Percentiles rank a stretch among this genome's conserved stretches.
These are phyloP conservation scores for Sepiola atlantica DNA, from an alignment of 2,888 invertebrate genomes.

Conservation along the genomic window DNA sequence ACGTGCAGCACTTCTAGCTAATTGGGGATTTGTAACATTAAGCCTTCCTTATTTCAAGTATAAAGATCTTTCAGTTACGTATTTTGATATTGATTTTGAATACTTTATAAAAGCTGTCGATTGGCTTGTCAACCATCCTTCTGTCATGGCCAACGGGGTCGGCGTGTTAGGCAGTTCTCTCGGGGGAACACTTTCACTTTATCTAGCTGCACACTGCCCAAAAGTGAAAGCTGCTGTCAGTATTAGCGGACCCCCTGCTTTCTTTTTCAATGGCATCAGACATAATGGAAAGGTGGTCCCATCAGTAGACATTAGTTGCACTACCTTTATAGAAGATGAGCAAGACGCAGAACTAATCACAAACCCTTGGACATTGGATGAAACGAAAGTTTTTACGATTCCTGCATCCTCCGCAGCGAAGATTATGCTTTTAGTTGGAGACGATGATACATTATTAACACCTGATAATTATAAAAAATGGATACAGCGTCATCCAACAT, in stretches of 20 bases:
- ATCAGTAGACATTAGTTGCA: too few relatives aligned
- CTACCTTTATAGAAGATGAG: not conserved
- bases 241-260: not conserved
- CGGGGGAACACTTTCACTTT: not conserved
- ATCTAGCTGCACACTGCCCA: not conserved
- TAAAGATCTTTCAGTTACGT: not conserved
- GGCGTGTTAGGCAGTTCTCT: not conserved
- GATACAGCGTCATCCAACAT: constrained; percentile 42
- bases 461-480: not conserved
- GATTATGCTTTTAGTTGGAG: not conserved
- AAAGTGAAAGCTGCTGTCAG: not conserved
- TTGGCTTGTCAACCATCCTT: not conserved
- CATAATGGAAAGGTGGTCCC: not conserved
- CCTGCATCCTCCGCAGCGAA: not conserved
- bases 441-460: not conserved
- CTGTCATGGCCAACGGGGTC: not conserved
- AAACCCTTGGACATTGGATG: not conserved
- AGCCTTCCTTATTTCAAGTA: not conserved
- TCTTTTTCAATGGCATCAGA: not conserved
- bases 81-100: not conserved
- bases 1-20: not conserved
- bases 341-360: not conserved
- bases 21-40: not conserved
- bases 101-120: not conserved
- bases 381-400: not conserved